Evolutionary conservation across 1,140 invertebrate species (phyloP), one percentile per base, ranked within the genome.

Genomic region (Paracyclopina nana): DNA sequence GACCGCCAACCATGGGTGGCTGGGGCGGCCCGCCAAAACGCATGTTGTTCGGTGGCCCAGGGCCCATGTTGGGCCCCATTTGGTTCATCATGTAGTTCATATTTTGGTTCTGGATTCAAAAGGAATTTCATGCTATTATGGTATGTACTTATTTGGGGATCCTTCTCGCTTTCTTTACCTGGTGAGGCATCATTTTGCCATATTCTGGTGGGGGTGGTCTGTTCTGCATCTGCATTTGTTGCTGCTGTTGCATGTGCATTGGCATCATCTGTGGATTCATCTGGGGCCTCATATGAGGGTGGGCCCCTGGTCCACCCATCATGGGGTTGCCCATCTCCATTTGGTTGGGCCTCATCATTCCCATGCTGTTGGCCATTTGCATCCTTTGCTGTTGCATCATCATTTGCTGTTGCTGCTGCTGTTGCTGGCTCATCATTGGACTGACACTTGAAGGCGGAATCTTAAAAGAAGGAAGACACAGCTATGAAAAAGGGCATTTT

Each of bases 61-160:
- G n/a, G n/a, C n/a, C 24, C 22, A 48, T 28, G n/a, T 16, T 29
- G 14, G 24, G 24, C 46, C 24, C 20, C 50, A 52, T 52, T 22
- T 50, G 48, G 22, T 26, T 27, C 50, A 52, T 52, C 50, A 52
- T 52, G 28, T 52, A 52, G 9, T n/a, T 34, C 50, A 52, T 52
- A 50, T 50, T 50, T 26, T 50, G 48, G 30, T 38, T 42, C 48
- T 50, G 34, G 14, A 50, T 28, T 3, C 9, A 2, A 25, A 31
- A 14, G 29, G 14, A 31, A 14, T 9, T 9, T 3, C 16, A 26
- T 22, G 12, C 18, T n/a, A 44, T 18, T 24, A 44, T 4, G 2
- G n/a, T 18, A 26, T 44, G 18, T 42, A 24, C 2, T 16, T 38
- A 38, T 38, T n/a, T 38, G 29, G 14, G 8, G 8, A 9, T 9